Percentiles rank a stretch among this genome's conserved stretches.
phyloP scores from a whole-genome alignment of 2,888 invertebrate genomes.

The Micropterix aruncella region DNA sequence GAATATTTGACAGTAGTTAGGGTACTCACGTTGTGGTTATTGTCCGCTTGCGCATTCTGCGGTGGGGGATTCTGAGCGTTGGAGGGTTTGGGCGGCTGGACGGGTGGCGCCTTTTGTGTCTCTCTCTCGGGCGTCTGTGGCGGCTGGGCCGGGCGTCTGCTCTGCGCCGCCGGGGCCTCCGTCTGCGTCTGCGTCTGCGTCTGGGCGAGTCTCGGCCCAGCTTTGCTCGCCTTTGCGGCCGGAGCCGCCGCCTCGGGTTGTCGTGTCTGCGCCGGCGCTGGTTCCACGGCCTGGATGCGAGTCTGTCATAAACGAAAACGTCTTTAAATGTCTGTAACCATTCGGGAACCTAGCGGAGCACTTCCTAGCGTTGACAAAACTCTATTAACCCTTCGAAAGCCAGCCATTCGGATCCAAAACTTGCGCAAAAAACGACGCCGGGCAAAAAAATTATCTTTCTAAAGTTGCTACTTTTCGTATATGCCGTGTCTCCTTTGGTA shows the following conservation, averaged over 20 bases:
- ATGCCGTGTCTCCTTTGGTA: too few species aligned
- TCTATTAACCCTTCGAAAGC: too few species aligned
- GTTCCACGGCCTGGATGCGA: neutral
- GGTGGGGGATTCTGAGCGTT: slow-evolving; percentile 3
- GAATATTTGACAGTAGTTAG: neutral
- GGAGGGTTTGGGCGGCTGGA: slow-evolving; percentile 2
- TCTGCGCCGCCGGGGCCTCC: slow-evolving; percentile 3
- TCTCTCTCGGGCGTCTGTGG: too few species aligned
- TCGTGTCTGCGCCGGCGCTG: neutral
- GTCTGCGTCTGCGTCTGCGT: slow-evolving; percentile 1
- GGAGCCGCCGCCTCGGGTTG: neutral
- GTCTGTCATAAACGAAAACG: neutral
- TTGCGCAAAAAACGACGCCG: too few species aligned
- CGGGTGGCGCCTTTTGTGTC: slow-evolving; percentile 1
- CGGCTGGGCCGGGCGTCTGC: neutral
- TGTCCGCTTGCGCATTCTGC: slow-evolving; percentile 3
- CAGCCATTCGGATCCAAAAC: too few species aligned
- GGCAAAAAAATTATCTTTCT: too few species aligned
- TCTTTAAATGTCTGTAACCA: neutral
- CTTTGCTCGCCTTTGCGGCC: slow-evolving; percentile 5
- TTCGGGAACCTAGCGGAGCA: too few species aligned
- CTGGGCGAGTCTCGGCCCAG: slow-evolving; percentile 1
- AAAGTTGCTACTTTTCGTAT: too few species aligned
- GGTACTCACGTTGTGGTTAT: neutral
- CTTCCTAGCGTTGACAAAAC: too few species aligned